Evolutionary conservation across 2,113 vertebrate genomes (phyloP), one percentile per base, ranked within the genome.

Genomic region (Stigmatopora nigra): DNA sequence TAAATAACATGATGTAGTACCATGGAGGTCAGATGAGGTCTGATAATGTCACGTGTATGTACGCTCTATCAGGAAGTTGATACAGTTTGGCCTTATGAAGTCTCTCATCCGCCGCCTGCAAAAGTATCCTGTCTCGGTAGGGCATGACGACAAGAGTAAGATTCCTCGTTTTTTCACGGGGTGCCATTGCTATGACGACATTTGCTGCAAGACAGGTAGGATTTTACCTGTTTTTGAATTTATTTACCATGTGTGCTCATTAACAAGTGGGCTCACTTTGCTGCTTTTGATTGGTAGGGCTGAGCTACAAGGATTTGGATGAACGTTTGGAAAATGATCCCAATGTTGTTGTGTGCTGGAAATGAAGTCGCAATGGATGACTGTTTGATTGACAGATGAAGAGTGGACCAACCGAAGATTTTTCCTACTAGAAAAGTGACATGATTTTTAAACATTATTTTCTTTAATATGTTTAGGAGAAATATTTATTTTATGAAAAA

Each of bases 1-100:
- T n/a, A n/a, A n/a, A n/a, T n/a, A 7, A 71, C 31, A 47, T 36
- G 5, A 20, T 13, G 22, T 2, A 12, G 74, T 9, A 12, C 44
- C 1, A 36, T 46, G 64, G 51, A 35, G 35, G 38, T 65, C 67
- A 67, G 10, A 8, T 31, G 47, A 13, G 36, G 41, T 63, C 59
- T 47, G n/a, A 36, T 59, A 4, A 44, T 35, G 47, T 22, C 53
- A 55, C 36, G 14, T 68, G 16, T n/a, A 20, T 36, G 76, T 41
- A 20, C 41, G 76, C 44, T 0, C 13, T 31, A 60, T 20, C 78
- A 99, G 97, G 86, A 94, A 91, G 79, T 88, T 99, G 15, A 93
- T 99, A 84, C 97, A 99, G 84, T 99, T 98, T 47, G 97, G 97
- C 8, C 84, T 99, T 72, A 98, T 98, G 93, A 97, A 95, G 80